Percentiles rank a stretch among this genome's conserved stretches.
Conservation (phyloP, 2,797 vertebrate species). For the Gymnopithys bicolor region DNA sequence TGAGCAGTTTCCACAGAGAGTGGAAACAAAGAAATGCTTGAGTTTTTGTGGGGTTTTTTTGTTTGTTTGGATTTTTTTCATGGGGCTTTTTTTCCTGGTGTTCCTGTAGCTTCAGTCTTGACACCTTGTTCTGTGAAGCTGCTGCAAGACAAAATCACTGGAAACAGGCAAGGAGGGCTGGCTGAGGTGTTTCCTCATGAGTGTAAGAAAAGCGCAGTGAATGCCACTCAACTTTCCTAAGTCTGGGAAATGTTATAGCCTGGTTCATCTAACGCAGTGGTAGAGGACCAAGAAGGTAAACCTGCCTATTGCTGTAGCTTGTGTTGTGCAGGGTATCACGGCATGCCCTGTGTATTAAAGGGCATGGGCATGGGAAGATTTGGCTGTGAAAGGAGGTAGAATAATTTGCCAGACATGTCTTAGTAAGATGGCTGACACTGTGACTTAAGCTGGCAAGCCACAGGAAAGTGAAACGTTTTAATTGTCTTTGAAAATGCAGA, state of each 20-base stretch:
- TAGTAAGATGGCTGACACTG: neutral
- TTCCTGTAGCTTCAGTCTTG: neutral
- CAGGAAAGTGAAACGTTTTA: neutral
- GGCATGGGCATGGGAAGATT: neutral
- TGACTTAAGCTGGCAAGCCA: neutral
- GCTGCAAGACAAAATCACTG: neutral
- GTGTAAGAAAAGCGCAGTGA: neutral
- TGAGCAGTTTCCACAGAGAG: neutral
- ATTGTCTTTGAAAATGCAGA: neutral
- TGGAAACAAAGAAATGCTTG: neutral
- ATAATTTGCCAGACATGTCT: neutral
- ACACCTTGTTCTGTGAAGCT: neutral
- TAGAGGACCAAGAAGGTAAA: neutral
- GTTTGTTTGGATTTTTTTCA: neutral
- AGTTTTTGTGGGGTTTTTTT: no score
- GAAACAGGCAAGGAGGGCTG: neutral
- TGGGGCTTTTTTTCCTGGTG: no score
- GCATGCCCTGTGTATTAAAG: neutral
- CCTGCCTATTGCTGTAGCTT: neutral
- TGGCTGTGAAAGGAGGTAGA: neutral
- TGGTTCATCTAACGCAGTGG: neutral
- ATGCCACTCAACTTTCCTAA: neutral
- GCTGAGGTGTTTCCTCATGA: neutral
- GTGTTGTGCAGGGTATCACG: neutral
- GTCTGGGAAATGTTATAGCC: neutral